Evolutionary conservation across 2,888 invertebrate species (phyloP).

Genomic region (Trichopoda pennipes): DNA sequence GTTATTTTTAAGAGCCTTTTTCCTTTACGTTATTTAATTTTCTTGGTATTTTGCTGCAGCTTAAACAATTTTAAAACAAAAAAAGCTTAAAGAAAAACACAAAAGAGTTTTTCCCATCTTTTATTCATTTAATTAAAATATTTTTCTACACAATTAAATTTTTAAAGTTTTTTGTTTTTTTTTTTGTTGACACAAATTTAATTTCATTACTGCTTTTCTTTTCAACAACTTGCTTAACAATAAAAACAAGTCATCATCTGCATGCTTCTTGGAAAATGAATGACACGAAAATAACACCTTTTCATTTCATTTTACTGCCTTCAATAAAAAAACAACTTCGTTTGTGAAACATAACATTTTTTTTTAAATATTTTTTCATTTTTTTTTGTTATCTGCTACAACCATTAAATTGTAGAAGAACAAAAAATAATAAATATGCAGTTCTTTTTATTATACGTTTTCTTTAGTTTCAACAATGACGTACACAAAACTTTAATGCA

Average conservation of each 20-base stretch:
- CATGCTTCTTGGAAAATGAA: neutral
- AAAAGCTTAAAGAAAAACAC: neutral
- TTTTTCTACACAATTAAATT: conserved; percentile 59
- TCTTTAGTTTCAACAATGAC: conserved; percentile 44
- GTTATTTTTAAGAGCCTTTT: too few species aligned
- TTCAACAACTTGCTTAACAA: neutral
- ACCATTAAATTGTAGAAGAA: neutral
- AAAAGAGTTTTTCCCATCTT: conserved; percentile 23
- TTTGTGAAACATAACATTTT: too few species aligned
- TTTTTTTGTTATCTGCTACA: conserved; percentile 19
- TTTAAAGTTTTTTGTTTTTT: conserved; percentile 24
- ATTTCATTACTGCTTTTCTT: conserved; percentile 31
- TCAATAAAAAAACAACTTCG: too few species aligned
- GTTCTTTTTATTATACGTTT: neutral
- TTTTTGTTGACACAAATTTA: conserved; percentile 20
- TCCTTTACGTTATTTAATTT: too few species aligned
- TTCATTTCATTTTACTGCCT: too few species aligned
- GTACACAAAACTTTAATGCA: conserved; percentile 25
- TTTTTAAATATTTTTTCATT: neutral
- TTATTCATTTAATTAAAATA: conserved; percentile 49
- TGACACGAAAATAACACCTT: too few species aligned
- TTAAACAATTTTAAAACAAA: too few species aligned
- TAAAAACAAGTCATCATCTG: conserved; percentile 8
- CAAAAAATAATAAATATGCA: neutral
- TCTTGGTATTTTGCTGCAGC: too few species aligned